Conservation (phyloP, 2,888 invertebrate genomes). For the Melanostoma scalare region DNA sequence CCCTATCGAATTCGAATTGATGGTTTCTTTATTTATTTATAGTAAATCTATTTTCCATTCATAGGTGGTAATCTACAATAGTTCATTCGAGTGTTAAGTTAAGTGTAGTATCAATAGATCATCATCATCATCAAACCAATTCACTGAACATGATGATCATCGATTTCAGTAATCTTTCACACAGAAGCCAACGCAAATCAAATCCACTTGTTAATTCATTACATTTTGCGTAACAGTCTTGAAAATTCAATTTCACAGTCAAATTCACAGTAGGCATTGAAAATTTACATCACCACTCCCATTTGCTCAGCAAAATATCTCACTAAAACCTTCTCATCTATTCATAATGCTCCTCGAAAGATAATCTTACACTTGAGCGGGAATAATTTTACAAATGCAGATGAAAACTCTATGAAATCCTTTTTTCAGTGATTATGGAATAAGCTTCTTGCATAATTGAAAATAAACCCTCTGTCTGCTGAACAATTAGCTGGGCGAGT, state of each 20-base stretch:
- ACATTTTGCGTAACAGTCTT: slow-evolving; percentile 40
- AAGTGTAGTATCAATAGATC: slow-evolving; percentile 11
- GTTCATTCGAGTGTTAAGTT: not conserved
- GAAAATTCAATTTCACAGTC: slow-evolving; percentile 58
- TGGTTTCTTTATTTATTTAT: no score
- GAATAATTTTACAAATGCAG: slow-evolving; percentile 45
- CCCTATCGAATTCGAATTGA: no score
- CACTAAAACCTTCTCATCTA: slow-evolving; percentile 6
- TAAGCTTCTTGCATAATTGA: slow-evolving; percentile 43
- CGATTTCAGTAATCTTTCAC: not conserved
- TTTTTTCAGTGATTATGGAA: slow-evolving; percentile 22
- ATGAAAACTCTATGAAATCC: slow-evolving; percentile 8
- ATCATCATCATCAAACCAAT: not conserved
- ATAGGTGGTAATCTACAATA: not conserved
- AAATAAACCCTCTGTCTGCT: slow-evolving; percentile 39
- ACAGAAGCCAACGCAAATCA: slow-evolving; percentile 1
- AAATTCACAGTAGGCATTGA: slow-evolving; percentile 30
- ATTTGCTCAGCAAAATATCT: slow-evolving; percentile 11
- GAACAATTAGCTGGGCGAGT: slow-evolving; percentile 6
- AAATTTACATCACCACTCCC: slow-evolving; percentile 13
- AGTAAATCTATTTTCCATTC: no score
- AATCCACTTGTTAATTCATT: slow-evolving; percentile 22
- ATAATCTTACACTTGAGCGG: slow-evolving; percentile 48
- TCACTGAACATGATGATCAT: slow-evolving; percentile 8
- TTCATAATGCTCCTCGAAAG: slow-evolving; percentile 5